Conservation (phyloP, 2,113 vertebrate genomes). For the Boulengeromyrus knoepffleri region DNA sequence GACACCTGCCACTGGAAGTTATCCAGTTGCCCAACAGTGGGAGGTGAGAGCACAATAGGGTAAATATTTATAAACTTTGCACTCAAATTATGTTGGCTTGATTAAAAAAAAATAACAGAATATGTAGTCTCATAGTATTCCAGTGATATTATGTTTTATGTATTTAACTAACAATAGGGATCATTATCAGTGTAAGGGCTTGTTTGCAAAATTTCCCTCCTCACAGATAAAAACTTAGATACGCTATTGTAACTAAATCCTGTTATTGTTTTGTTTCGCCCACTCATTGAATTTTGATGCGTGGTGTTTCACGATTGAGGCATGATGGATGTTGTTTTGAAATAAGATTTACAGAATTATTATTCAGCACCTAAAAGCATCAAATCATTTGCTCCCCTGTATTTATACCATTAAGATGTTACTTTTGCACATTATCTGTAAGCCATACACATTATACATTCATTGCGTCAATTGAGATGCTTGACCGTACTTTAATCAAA, state of each 20-base stretch:
- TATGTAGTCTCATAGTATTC: not conserved
- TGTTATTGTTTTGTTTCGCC: conserved; percentile 41
- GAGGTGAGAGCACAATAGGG: not conserved
- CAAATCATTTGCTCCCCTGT: not conserved
- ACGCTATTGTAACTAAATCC: conserved; percentile 39
- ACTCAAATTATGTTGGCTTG: not conserved
- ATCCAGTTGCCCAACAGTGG: not conserved
- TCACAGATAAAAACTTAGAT: conserved; percentile 18
- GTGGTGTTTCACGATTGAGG: conserved; percentile 31
- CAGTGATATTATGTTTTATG: conserved; percentile 30
- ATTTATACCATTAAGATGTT: not conserved
- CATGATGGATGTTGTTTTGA: not conserved
- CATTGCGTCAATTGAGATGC: not conserved
- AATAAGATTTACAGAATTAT: not conserved
- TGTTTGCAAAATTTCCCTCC: conserved; percentile 9
- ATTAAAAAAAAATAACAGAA: not conserved
- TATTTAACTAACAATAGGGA: conserved; percentile 32
- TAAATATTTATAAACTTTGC: not conserved
- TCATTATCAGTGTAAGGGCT: conserved; percentile 28
- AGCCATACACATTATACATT: not conserved
- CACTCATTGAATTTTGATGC: conserved; percentile 15
- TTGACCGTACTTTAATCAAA: not conserved
- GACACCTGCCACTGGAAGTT: not conserved
- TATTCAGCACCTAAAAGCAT: not conserved
- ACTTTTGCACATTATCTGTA: not conserved